phyloP scores from a whole-genome alignment of 1,140 invertebrate species.

The Phortica variegata region DNA sequence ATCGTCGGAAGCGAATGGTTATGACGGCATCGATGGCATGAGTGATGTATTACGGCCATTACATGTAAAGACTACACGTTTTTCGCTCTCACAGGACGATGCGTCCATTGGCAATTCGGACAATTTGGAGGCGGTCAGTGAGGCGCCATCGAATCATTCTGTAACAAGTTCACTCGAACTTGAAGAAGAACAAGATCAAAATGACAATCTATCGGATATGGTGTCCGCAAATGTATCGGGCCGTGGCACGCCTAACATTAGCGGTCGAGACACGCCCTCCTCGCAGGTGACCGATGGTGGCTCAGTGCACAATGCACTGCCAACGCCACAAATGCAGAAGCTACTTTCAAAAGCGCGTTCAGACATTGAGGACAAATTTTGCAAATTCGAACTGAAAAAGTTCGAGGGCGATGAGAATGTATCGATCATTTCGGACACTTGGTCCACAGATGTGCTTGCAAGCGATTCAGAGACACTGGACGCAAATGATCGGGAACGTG shows the following conservation, averaged over 20 bases:
- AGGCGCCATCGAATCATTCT: slow-evolving; percentile 82
- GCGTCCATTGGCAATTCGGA: slow-evolving; percentile 85
- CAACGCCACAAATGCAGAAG: slow-evolving; percentile 60
- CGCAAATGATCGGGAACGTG: slow-evolving; percentile 58
- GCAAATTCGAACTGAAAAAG: slow-evolving; percentile 96
- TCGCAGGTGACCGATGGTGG: slow-evolving; percentile 87
- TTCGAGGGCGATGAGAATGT: slow-evolving; percentile 90
- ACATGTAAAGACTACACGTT: slow-evolving; percentile 58
- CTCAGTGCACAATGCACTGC: slow-evolving; percentile 58
- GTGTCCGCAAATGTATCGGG: slow-evolving; percentile 95
- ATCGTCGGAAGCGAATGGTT: slow-evolving; percentile 31
- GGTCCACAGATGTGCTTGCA: slow-evolving; percentile 94
- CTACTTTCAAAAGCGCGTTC: slow-evolving; percentile 76
- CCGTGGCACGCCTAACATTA: slow-evolving; percentile 72
- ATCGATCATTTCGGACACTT: slow-evolving; percentile 94
- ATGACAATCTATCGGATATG: slow-evolving; percentile 95
- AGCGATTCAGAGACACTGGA: slow-evolving; percentile 88
- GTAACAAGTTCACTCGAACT: slow-evolving; percentile 88
- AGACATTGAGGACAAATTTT: slow-evolving; percentile 98
- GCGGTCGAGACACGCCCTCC: slow-evolving; percentile 90
- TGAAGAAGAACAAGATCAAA: slow-evolving; percentile 84
- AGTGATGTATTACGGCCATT: slow-evolving; percentile 37
- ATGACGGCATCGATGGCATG: slow-evolving; percentile 40
- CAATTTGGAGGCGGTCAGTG: slow-evolving; percentile 91
- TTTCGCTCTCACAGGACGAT: slow-evolving; percentile 88